A percentile compares a stretch with the other conserved stretches of the same genome.
Conservation (phyloP, 2,113 vertebrate species). For the Trinectes maculatus region DNA sequence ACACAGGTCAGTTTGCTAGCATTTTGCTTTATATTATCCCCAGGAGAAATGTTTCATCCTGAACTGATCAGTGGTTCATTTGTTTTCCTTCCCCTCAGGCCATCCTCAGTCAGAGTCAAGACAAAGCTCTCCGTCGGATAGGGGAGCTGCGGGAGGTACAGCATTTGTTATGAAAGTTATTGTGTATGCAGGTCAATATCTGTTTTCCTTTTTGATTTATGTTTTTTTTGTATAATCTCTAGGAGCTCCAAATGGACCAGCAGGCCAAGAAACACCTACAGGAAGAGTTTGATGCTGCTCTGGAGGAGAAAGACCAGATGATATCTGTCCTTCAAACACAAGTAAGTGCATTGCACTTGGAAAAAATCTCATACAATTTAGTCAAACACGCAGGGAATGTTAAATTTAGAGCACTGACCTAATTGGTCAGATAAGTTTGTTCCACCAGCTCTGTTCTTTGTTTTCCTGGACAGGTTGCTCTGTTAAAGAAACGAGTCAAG, state of each 20-base stretch:
- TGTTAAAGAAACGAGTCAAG: slow-evolving; percentile 88
- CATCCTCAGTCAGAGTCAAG: slow-evolving; percentile 96
- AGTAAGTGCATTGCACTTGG: too few species aligned
- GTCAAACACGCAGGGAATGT: neutral
- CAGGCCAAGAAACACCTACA: slow-evolving; percentile 98
- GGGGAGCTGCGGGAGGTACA: slow-evolving; percentile 93
- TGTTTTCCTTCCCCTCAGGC: slow-evolving; percentile 75
- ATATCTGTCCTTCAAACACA: slow-evolving; percentile 97
- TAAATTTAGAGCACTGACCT: neutral
- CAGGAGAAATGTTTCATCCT: neutral
- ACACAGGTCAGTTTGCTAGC: slow-evolving; percentile 85
- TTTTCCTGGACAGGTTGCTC: slow-evolving; percentile 83
- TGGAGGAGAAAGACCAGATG: slow-evolving; percentile 97
- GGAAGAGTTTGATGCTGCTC: slow-evolving; percentile 93
- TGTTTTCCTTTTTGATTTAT: neutral
- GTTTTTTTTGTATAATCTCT: slow-evolving; percentile 9
- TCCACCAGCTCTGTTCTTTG: neutral
- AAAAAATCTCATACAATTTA: too few species aligned
- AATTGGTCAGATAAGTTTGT: neutral
- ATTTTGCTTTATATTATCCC: neutral
- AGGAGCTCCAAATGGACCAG: slow-evolving; percentile 99
- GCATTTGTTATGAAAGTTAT: neutral
- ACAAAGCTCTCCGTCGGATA: slow-evolving; percentile 95
- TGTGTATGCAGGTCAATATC: neutral
- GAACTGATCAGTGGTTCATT: slow-evolving; percentile 1